Evolutionary conservation across 2,797 vertebrate genomes (phyloP).

Genomic region (Momotus momota): DNA sequence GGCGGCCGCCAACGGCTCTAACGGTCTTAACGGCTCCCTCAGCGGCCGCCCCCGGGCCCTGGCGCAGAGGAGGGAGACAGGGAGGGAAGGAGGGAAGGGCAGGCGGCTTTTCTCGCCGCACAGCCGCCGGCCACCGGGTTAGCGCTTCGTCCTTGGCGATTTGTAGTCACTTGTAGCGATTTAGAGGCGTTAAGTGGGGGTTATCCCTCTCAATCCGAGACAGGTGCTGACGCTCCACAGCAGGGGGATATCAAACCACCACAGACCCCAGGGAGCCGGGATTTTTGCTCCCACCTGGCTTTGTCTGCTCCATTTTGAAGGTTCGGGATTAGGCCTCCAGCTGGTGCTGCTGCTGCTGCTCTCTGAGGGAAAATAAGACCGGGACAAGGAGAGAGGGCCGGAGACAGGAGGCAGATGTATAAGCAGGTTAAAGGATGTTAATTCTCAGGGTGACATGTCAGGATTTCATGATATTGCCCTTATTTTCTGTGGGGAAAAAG

Average conservation of each 20-base stretch:
- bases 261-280: neutral
- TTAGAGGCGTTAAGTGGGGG: neutral
- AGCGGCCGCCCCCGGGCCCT: neutral
- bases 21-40: neutral
- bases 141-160: neutral
- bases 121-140: neutral
- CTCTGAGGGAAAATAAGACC: rapidly evolving
- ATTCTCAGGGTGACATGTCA: rapidly evolving
- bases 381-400: rapidly evolving
- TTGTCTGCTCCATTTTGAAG: neutral
- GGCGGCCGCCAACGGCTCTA: neutral
- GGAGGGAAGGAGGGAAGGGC: too few species aligned
- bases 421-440: rapidly evolving
- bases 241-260: neutral
- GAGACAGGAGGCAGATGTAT: rapidly evolving
- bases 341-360: neutral
- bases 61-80: too few species aligned
- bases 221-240: neutral
- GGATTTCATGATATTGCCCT: rapidly evolving
- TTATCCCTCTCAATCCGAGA: neutral
- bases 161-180: neutral
- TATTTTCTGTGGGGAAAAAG: neutral
- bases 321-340: neutral
- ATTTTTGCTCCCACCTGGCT: rapidly evolving
- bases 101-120: neutral